phyloP scores from a whole-genome alignment of 2,888 invertebrate species.

The Rhorus exstirpatorius region DNA sequence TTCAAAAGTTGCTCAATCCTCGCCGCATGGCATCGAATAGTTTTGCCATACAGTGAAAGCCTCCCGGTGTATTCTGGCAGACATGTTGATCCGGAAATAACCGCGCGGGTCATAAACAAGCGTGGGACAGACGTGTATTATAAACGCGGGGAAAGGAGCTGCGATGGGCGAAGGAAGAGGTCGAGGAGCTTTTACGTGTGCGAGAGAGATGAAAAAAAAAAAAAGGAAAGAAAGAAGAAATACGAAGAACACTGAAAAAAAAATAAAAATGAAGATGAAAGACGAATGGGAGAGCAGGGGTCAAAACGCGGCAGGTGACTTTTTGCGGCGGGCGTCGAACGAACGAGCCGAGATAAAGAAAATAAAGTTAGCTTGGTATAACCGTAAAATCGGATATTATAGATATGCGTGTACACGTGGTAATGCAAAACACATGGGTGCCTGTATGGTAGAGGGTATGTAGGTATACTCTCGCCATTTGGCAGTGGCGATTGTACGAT shows the following conservation, averaged over 20 bases:
- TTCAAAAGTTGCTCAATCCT: slow-evolving; percentile 4
- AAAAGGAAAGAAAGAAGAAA: slow-evolving; percentile 19
- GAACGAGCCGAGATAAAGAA: slow-evolving; percentile 20
- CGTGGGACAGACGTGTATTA: slow-evolving; percentile 66
- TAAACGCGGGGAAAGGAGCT: slow-evolving; percentile 34
- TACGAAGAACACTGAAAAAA: slow-evolving; percentile 40
- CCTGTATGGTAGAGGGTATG: background rate
- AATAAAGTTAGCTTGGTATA: slow-evolving; percentile 20
- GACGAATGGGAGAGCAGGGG: slow-evolving; percentile 23
- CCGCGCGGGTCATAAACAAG: slow-evolving; percentile 73
- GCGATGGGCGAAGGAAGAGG: slow-evolving; percentile 32
- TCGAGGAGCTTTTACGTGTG: slow-evolving; percentile 15
- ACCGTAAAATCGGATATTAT: background rate
- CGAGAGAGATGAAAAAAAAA: slow-evolving; percentile 22
- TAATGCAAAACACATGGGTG: background rate
- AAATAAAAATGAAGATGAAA: slow-evolving; percentile 24
- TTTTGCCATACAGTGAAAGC: slow-evolving; percentile 8
- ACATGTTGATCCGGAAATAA: slow-evolving; percentile 79
- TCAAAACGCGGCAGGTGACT: slow-evolving; percentile 46
- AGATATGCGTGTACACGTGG: background rate
- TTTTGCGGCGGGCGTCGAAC: background rate
- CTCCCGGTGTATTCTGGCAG: slow-evolving; percentile 49
- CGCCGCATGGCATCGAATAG: background rate
- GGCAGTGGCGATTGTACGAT: slow-evolving; percentile 5
- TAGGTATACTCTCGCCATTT: background rate